Conservation (phyloP, 1,140 invertebrate genomes). For the Caenorhabditis remanei region DNA sequence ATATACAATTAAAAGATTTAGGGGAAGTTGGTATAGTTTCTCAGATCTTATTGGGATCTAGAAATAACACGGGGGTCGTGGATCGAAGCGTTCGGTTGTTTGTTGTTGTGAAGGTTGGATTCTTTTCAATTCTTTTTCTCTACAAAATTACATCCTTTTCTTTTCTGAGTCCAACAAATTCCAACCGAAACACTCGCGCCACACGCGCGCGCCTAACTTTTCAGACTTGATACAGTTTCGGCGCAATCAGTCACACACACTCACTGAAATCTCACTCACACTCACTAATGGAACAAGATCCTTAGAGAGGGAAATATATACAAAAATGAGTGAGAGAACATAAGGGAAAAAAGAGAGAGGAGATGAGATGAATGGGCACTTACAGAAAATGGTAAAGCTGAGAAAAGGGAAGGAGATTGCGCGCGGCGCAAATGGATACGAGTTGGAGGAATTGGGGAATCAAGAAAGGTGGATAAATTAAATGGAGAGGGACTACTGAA, state of each 20-base stretch:
- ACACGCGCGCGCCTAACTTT: conserved; percentile 40
- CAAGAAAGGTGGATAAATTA: background rate
- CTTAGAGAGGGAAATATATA: background rate
- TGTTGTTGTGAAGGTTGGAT: conserved; percentile 27
- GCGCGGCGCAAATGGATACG: conserved; percentile 27
- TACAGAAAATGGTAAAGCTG: conserved; percentile 17
- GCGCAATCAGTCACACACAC: conserved; percentile 33
- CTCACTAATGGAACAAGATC: background rate
- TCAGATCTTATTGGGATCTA: background rate
- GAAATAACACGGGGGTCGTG: conserved; percentile 43
- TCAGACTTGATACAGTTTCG: conserved; percentile 4
- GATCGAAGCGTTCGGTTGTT: conserved; percentile 49
- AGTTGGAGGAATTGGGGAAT: background rate
- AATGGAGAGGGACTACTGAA: background rate
- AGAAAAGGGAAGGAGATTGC: background rate
- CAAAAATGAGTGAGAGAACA: conserved; percentile 9
- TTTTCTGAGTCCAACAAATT: conserved; percentile 21
- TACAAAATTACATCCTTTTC: background rate
- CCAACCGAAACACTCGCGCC: conserved; percentile 42
- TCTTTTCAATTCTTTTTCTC: background rate
- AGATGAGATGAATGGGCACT: background rate
- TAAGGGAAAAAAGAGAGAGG: background rate
- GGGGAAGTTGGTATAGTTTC: conserved; percentile 36
- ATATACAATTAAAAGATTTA: conserved; percentile 42
- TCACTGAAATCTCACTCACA: conserved; percentile 12